phyloP scores from a whole-genome alignment of 2,888 invertebrate genomes.

The Eurytoma californica region DNA sequence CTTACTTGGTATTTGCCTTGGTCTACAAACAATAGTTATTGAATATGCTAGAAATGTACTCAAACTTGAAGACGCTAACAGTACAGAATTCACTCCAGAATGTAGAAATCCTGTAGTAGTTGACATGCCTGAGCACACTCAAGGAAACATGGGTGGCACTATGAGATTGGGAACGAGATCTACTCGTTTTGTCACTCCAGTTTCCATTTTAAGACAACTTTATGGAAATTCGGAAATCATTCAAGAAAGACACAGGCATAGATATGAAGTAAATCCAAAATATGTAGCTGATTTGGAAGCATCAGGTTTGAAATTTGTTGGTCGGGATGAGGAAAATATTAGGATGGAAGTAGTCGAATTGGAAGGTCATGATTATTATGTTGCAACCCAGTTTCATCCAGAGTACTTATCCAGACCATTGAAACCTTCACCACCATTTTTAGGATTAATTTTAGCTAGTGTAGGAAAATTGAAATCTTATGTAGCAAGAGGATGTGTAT shows the following conservation, averaged over 20 bases:
- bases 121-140: slow-evolving; percentile 99
- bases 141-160: slow-evolving; percentile 95
- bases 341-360: slow-evolving; percentile 97
- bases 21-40: slow-evolving; percentile 96
- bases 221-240: slow-evolving; percentile 87
- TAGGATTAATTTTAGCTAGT: slow-evolving; percentile 94
- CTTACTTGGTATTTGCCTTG: slow-evolving; percentile 97
- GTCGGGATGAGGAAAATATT: slow-evolving; percentile 85
- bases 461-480: slow-evolving; percentile 86
- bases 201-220: slow-evolving; percentile 81
- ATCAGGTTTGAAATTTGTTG: slow-evolving; percentile 92
- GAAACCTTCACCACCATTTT: slow-evolving; percentile 94
- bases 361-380: slow-evolving; percentile 92
- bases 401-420: slow-evolving; percentile 96
- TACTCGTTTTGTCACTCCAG: slow-evolving; percentile 83
- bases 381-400: slow-evolving; percentile 98
- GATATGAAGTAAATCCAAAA: slow-evolving; percentile 97
- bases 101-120: slow-evolving; percentile 90
- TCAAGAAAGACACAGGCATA: slow-evolving; percentile 96
- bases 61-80: slow-evolving; percentile 85
- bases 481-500: slow-evolving; percentile 83
- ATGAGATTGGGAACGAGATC: slow-evolving; percentile 97
- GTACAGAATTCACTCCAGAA: slow-evolving; percentile 88
- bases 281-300: slow-evolving; percentile 87
- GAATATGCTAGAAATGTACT: slow-evolving; percentile 94